Conservation (phyloP, 2,888 invertebrate species). For the Cerastoderma edule region DNA sequence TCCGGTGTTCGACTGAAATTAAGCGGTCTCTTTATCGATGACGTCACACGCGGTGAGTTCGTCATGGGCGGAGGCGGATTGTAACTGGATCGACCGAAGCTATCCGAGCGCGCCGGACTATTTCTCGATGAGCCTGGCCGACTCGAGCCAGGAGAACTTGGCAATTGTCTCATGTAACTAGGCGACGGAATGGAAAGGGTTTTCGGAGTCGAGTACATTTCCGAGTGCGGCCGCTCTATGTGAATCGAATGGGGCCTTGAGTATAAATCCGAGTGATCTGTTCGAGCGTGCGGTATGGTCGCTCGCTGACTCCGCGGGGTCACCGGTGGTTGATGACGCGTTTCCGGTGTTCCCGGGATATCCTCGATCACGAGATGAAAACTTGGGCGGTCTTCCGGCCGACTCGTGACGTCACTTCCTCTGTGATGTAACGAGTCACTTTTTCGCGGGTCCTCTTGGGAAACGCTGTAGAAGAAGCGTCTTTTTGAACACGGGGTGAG, state of each 20-base stretch:
- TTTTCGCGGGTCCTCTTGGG: slow-evolving; percentile 34
- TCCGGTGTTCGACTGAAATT: slow-evolving; percentile 62
- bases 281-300: slow-evolving; percentile 64
- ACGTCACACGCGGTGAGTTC: slow-evolving; percentile 67
- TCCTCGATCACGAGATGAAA: slow-evolving; percentile 64
- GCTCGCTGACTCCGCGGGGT: slow-evolving; percentile 58
- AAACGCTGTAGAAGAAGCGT: slow-evolving; percentile 60
- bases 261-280: slow-evolving; percentile 67
- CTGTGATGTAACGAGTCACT: slow-evolving; percentile 33
- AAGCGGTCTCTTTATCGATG: slow-evolving; percentile 70
- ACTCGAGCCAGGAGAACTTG: slow-evolving; percentile 39
- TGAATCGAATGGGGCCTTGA: slow-evolving; percentile 64
- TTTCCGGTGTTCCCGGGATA: slow-evolving; percentile 64
- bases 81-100: slow-evolving; percentile 46
- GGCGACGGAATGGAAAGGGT: slow-evolving; percentile 76
- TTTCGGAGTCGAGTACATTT: slow-evolving; percentile 66
- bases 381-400: slow-evolving; percentile 57
- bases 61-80: slow-evolving; percentile 50
- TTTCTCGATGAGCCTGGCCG: slow-evolving; percentile 56
- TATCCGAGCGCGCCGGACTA: slow-evolving; percentile 65
- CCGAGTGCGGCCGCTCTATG: slow-evolving; percentile 71
- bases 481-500: slow-evolving; percentile 64
- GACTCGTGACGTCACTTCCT: slow-evolving; percentile 45
- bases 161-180: slow-evolving; percentile 59
- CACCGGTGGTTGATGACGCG: slow-evolving; percentile 41